These are phyloP conservation scores for Ooceraea biroi DNA, from an alignment of 1,140 invertebrate species.

Conservation along the genomic window DNA sequence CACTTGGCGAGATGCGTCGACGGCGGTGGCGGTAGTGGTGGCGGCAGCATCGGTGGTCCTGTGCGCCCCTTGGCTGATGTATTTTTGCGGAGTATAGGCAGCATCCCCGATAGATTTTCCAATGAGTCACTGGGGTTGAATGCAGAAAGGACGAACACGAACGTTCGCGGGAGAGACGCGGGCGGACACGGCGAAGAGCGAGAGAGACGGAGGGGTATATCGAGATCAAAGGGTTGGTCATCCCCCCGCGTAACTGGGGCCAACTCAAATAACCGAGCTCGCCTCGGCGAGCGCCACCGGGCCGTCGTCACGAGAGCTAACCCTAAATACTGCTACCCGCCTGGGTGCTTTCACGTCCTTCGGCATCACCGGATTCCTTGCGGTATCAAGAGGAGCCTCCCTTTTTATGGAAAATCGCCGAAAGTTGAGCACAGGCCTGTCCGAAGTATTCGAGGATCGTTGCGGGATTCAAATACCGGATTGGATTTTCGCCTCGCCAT, in stretches of 20 bases:
- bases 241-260: constrained; percentile 80
- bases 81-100: constrained; percentile 75
- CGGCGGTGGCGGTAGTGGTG: background rate
- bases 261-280: constrained; percentile 86
- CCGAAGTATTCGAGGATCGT: constrained; percentile 36
- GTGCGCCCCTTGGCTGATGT: constrained; percentile 59
- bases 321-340: constrained; percentile 82
- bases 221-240: constrained; percentile 86
- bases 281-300: constrained; percentile 80
- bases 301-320: constrained; percentile 80
- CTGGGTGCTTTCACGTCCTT: constrained; percentile 70
- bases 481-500: background rate
- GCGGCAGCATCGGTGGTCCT: constrained; percentile 5
- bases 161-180: constrained; percentile 69
- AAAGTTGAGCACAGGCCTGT: constrained; percentile 33
- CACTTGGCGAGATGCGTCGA: constrained; percentile 60
- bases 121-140: constrained; percentile 76
- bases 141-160: constrained; percentile 73
- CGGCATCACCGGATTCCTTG: constrained; percentile 77
- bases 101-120: constrained; percentile 80
- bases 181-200: constrained; percentile 74
- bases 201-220: constrained; percentile 68
- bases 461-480: constrained; percentile 24
- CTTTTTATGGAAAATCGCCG: constrained; percentile 60
- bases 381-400: constrained; percentile 64